Evolutionary conservation across 2,797 vertebrate genomes (phyloP).

Genomic region (Bovichtus diacanthus): DNA sequence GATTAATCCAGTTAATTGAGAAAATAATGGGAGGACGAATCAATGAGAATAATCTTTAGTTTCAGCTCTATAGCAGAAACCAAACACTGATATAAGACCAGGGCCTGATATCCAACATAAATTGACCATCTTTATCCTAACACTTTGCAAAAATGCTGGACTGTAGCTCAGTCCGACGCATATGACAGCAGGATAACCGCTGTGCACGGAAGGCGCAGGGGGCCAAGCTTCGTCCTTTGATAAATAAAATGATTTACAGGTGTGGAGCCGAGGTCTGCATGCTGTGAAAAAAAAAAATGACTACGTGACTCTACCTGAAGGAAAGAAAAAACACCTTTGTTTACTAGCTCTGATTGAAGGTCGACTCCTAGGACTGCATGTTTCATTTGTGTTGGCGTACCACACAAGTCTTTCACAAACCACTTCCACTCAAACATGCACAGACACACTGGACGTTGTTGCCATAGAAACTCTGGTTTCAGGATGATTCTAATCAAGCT

Average conservation of each 20-base stretch:
- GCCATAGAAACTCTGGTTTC: slow-evolving; percentile 82
- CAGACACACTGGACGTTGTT: slow-evolving; percentile 73
- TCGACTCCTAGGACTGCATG: slow-evolving; percentile 57
- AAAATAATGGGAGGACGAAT: neutral
- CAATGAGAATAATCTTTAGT: neutral
- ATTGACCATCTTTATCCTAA: neutral
- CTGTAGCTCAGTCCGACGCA: neutral
- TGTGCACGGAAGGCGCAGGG: neutral
- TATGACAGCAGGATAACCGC: neutral
- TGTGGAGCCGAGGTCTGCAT: slow-evolving; percentile 3
- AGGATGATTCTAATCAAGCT: slow-evolving; percentile 69
- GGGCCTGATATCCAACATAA: neutral
- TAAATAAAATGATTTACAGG: neutral
- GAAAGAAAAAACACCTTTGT: slow-evolving; percentile 41
- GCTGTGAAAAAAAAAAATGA: neutral
- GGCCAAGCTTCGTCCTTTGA: neutral
- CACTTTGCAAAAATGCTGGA: neutral
- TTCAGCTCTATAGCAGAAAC: neutral
- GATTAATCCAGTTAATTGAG: neutral
- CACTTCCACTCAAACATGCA: slow-evolving; percentile 38
- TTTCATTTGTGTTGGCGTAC: slow-evolving; percentile 36
- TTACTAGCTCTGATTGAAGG: slow-evolving; percentile 55
- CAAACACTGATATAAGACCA: neutral
- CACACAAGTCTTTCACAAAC: slow-evolving; percentile 50
- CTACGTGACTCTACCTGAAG: neutral